These are phyloP conservation scores for Sesamia nonagrioides DNA, from an alignment of 1,140 invertebrate genomes.

Conservation along the genomic window DNA sequence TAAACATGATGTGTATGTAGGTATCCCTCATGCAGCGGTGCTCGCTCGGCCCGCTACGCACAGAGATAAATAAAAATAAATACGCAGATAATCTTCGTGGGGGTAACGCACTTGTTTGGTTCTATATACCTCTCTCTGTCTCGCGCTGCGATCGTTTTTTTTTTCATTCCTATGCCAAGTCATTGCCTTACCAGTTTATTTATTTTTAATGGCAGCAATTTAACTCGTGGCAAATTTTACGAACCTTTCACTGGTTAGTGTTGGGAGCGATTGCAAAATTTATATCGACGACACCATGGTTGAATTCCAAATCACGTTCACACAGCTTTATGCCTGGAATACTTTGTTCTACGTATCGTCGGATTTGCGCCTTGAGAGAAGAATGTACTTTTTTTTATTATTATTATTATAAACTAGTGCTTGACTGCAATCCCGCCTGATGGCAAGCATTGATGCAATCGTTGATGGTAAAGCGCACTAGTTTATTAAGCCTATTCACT, in stretches of 20 bases:
- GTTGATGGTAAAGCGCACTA: no score
- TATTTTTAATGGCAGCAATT: slow-evolving; percentile 76
- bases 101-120: slow-evolving; percentile 86
- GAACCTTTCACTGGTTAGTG: slow-evolving; percentile 71
- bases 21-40: slow-evolving; percentile 19
- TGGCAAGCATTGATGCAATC: no score
- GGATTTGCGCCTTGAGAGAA: no score
- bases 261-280: neutral
- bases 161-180: slow-evolving; percentile 78
- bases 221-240: slow-evolving; percentile 68
- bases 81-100: slow-evolving; percentile 80
- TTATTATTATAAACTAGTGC: no score
- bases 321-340: neutral
- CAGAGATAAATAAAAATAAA: slow-evolving; percentile 77
- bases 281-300: slow-evolving; percentile 2
- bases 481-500: no score
- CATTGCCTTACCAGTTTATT: slow-evolving; percentile 82
- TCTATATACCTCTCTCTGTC: slow-evolving; percentile 67
- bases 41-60: slow-evolving; percentile 59
- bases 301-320: neutral
- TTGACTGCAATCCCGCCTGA: no score
- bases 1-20: slow-evolving; percentile 40
- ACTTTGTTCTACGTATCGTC: neutral
- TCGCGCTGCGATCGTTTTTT: slow-evolving; percentile 71
- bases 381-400: no score